A percentile compares a stretch with the other conserved stretches of the same genome.
phyloP scores from a whole-genome alignment of 2,888 invertebrate species.

The Ormyrus nitidulus region DNA sequence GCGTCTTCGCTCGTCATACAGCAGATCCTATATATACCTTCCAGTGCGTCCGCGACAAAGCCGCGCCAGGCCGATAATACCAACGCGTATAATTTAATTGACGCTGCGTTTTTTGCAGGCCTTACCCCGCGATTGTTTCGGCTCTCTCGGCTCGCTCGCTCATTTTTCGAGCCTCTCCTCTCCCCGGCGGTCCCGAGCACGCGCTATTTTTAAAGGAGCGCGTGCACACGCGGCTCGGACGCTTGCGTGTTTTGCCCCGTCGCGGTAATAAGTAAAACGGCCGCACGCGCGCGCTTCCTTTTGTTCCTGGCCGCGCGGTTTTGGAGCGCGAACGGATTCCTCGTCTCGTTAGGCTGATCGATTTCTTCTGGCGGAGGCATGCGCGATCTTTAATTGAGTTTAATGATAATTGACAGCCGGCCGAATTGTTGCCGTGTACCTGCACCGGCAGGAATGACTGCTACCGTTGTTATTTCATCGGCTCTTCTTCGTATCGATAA shows the following conservation, averaged over 20 bases:
- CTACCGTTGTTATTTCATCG: neutral
- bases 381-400: constrained; percentile 55
- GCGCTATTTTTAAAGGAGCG: constrained; percentile 2
- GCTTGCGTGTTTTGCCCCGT: constrained; percentile 33
- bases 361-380: constrained; percentile 48
- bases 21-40: constrained; percentile 9
- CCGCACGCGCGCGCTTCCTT: neutral
- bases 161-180: neutral
- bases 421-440: constrained; percentile 44
- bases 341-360: constrained; percentile 54
- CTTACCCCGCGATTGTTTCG: constrained; percentile 32
- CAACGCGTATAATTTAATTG: constrained; percentile 43
- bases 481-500: constrained; percentile 34
- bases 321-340: constrained; percentile 42
- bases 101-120: constrained; percentile 27
- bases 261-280: constrained; percentile 38
- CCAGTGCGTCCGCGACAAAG: neutral
- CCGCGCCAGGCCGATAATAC: constrained; percentile 12
- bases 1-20: constrained; percentile 27
- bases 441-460: neutral
- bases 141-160: too few species aligned
- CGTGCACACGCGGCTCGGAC: constrained; percentile 1
- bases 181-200: neutral
- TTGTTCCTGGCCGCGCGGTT: constrained; percentile 1
- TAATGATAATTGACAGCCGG: constrained; percentile 56